Percentiles rank a stretch among this genome's conserved stretches.
phyloP scores from a whole-genome alignment of 1,140 invertebrate genomes.

The Neodiprion lecontei region DNA sequence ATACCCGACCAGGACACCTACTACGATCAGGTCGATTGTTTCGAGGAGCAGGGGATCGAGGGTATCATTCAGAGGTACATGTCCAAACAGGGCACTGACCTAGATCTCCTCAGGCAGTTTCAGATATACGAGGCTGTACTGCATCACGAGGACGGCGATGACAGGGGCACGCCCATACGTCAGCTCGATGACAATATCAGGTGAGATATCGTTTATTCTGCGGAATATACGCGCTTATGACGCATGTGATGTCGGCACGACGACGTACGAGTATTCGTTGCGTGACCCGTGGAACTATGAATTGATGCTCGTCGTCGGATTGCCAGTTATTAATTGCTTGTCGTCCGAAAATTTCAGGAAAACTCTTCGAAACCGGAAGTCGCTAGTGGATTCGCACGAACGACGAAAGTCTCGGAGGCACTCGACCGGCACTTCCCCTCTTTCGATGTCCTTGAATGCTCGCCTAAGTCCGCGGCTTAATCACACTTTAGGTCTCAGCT shows the following conservation, averaged over 20 bases:
- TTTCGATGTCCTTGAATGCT: conserved; percentile 55
- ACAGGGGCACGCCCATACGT: conserved; percentile 71
- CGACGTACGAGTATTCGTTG: not conserved
- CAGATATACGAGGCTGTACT: conserved; percentile 95
- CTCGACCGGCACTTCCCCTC: conserved; percentile 71
- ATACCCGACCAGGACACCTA: conserved; percentile 97
- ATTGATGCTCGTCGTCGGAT: conserved; percentile 14
- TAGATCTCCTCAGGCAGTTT: conserved; percentile 92
- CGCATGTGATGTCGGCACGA: not conserved
- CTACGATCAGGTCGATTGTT: conserved; percentile 95
- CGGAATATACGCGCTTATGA: not conserved
- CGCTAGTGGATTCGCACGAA: conserved; percentile 69
- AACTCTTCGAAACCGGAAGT: conserved; percentile 75
- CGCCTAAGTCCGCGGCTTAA: conserved; percentile 53
- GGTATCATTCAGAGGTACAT: conserved; percentile 90
- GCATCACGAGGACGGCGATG: conserved; percentile 87
- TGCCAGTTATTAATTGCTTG: conserved; percentile 9
- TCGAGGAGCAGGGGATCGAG: conserved; percentile 97
- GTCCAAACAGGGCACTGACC: conserved; percentile 91
- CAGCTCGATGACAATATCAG: conserved; percentile 82
- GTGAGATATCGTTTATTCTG: conserved; percentile 41
- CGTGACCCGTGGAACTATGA: not conserved
- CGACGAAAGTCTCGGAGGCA: conserved; percentile 78
- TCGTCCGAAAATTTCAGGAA: conserved; percentile 61
- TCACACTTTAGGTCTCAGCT: conserved; percentile 52